Base-by-base conservation (phyloP, 1,140 invertebrate genomes). In the Cydia amplana region DNA sequence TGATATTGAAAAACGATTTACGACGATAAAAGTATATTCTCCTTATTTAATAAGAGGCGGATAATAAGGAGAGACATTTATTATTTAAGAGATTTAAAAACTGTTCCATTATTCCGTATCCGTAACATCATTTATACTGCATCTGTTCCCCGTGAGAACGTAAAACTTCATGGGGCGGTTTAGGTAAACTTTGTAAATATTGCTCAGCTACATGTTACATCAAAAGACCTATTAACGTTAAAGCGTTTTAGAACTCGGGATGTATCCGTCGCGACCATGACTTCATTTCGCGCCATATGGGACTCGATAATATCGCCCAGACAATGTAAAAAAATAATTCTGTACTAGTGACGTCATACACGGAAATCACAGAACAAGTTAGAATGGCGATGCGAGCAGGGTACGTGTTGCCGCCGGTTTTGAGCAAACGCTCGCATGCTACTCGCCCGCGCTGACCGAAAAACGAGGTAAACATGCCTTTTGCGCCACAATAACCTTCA, bases 231-330 rank as follows among this genome's bases (percentile, higher is more conserved):
- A 60, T 23, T 18, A 20, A 60, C 18, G n/a, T 73, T 49, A 49
- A 5, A 46, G 20, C 40, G 64, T 60, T 60, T 60, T 23, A 60
- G 1, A 60, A 60, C 7, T 60, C 20, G 14, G 2, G 10, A 60
- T 0, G 5, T 7, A 28, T 12, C 28, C 65, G 65, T 70, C 70
- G 32, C 77, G 77, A 67, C 82, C 80, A 51, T 82, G 79, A 81
- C 80, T 82, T 78, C 80, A 82, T 82, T 78, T 79, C 73, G 72
- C 65, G 64, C 76, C 79, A 76, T 77, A 75, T 75, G 78, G 65
- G 77, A 75, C 70, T 60, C 70, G 77, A 75, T 77, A 70, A 70
- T 70, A 70, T n/a, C 32, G 65, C 23, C 65, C 65, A 70, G 65
- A 70, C 76, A 74, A 80, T 67, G 63, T 55, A 76, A 78, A 77